Evolutionary conservation across 2,797 vertebrate species (phyloP).

Genomic region (Staurois parvus): DNA sequence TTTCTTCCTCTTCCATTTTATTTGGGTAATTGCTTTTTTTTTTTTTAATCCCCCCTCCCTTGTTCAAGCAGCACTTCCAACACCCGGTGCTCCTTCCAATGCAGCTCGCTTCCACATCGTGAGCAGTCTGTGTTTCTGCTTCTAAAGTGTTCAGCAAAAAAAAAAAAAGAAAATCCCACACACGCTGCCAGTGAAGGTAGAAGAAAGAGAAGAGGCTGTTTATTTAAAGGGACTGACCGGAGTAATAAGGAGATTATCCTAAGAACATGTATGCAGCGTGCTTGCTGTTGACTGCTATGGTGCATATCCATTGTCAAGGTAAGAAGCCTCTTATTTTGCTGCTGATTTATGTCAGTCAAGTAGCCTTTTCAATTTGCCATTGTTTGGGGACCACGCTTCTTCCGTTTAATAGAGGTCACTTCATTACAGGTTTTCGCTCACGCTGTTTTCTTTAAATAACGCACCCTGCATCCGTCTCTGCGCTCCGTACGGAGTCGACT

Average conservation of each 20-base stretch:
- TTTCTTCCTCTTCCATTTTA: slow-evolving; percentile 17
- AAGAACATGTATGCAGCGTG: slow-evolving; percentile 67
- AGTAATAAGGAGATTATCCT: slow-evolving; percentile 68
- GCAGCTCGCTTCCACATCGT: slow-evolving; percentile 51
- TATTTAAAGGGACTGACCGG: slow-evolving; percentile 63
- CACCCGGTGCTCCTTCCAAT: slow-evolving; percentile 49
- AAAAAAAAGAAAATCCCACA: slow-evolving; percentile 8
- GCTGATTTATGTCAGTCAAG: slow-evolving; percentile 37
- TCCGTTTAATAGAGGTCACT: slow-evolving; percentile 32
- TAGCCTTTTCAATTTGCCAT: slow-evolving; percentile 40
- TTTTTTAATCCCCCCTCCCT: not conserved
- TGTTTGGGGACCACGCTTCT: slow-evolving; percentile 31
- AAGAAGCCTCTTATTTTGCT: slow-evolving; percentile 70
- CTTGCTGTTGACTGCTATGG: slow-evolving; percentile 66
- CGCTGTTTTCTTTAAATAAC: not conserved
- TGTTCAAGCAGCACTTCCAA: slow-evolving; percentile 44
- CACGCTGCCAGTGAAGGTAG: slow-evolving; percentile 37
- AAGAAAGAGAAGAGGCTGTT: slow-evolving; percentile 50
- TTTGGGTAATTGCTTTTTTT: slow-evolving; percentile 39
- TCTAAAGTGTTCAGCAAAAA: slow-evolving; percentile 47
- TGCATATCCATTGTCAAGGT: slow-evolving; percentile 74
- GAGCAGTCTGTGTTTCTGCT: slow-evolving; percentile 49
- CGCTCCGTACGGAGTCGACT: not conserved
- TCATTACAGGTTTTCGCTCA: too few species aligned
- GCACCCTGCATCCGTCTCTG: not conserved